These are phyloP conservation scores for Morpho helenor DNA, from an alignment of 2,888 invertebrate genomes.

Conservation along the genomic window DNA sequence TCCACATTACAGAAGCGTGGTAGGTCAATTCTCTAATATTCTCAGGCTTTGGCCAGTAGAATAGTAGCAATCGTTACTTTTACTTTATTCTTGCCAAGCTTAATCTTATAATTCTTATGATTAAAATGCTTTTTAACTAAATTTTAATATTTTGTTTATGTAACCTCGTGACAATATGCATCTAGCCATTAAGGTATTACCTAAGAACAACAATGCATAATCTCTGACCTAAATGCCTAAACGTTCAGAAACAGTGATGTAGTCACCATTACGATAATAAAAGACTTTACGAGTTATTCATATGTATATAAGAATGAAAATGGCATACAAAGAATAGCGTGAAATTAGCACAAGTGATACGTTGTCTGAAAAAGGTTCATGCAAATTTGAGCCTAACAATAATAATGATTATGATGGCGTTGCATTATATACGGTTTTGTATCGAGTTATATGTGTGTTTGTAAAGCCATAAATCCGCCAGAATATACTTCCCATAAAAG, in stretches of 20 bases:
- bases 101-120: too few species aligned
- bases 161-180: conserved; percentile 27
- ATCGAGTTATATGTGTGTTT: conserved; percentile 5
- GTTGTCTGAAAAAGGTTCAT: conserved; percentile 16
- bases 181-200: conserved; percentile 29
- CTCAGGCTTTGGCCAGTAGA: too few species aligned
- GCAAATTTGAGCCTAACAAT: conserved; percentile 22
- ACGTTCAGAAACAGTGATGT: conserved; percentile 19
- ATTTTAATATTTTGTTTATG: conserved; percentile 24
- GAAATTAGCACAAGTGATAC: conserved; percentile 1
- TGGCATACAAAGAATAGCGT: conserved; percentile 4
- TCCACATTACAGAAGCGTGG: too few species aligned
- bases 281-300: conserved; percentile 20
- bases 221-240: conserved; percentile 32
- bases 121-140: conserved; percentile 10
- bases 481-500: too few species aligned
- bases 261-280: conserved; percentile 6
- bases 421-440: conserved; percentile 4
- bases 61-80: too few species aligned
- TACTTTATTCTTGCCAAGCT: too few species aligned
- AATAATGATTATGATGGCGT: conserved; percentile 15
- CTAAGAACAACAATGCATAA: conserved; percentile 33
- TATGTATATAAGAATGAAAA: conserved; percentile 12
- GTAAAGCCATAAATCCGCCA: neutral
- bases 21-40: too few species aligned